Evolutionary conservation across 2,113 vertebrate genomes (phyloP), one percentile per base, ranked within the genome.

Genomic region (Cairina moschata): DNA sequence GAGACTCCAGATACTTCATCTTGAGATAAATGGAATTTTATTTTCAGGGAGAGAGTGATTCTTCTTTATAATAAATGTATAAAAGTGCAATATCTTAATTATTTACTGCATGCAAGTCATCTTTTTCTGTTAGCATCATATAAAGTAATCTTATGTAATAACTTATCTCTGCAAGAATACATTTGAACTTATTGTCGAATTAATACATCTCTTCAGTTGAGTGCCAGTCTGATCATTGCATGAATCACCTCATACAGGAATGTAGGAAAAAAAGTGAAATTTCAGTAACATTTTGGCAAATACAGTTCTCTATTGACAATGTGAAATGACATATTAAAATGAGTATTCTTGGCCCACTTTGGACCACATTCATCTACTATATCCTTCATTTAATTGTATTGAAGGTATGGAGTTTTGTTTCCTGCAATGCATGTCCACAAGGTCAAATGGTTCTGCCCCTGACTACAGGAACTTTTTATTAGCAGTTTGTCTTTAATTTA

Each of bases 11-110:
- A 94, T 96, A 95, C 85, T 93, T 86, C 31, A 91, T 88, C 2
- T 74, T 77, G 75, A 96, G 87, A 93, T 91, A 97, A 83, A 94
- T 40, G 50, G 79, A 83, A 71, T 96, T 97, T 97, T 91, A 97
- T 96, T 97, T 94, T 94, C 95, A 91, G 88, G 88, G 80, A 90
- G 48, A 94, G 88, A 91, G 69, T 89, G 90, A 84, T 55, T 93
- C 63, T 50, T 91, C 73, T 91, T 93, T 65, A 95, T 96, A 88
- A 86, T 86, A 93, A 93, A 93, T 81, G 91, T 97, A 96, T 96
- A 96, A 96, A 97, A 96, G 75, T 91, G 85, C 79, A 91, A 80
- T 77, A 73, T 74, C 72, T 90, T 89, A 90, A 90, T 54, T 93
- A 83, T 74, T 93, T 90, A 93, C 91, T 91, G 50, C 95, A 96